Conservation (phyloP, 2,888 invertebrate species). For the Micoletzkya japonica region DNA sequence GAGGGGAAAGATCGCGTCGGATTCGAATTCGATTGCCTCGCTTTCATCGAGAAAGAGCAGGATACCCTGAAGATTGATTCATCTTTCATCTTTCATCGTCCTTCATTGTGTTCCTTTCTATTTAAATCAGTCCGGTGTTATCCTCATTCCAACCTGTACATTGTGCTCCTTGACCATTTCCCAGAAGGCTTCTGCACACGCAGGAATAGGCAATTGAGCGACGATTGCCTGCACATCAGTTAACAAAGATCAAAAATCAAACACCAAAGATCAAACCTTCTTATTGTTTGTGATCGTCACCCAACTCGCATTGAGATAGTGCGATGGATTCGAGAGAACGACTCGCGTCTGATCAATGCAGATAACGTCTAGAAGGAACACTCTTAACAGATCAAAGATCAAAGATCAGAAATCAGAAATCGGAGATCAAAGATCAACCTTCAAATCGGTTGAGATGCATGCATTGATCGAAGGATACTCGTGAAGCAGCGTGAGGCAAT, state of each 20-base stretch:
- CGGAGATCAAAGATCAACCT: neutral
- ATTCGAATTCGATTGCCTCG: slow-evolving; percentile 36
- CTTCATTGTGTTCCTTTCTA: too few relatives aligned
- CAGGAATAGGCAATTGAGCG: slow-evolving; percentile 41
- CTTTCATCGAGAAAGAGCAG: slow-evolving; percentile 36
- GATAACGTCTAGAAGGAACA: slow-evolving; percentile 37
- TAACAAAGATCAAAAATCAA: neutral
- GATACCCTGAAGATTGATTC: slow-evolving; percentile 35
- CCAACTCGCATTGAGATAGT: slow-evolving; percentile 41
- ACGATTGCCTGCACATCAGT: slow-evolving; percentile 32
- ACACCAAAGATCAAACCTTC: neutral
- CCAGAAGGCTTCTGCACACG: slow-evolving; percentile 43
- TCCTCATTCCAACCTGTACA: slow-evolving; percentile 10
- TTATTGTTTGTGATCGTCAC: slow-evolving; percentile 32
- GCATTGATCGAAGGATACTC: slow-evolving; percentile 15
- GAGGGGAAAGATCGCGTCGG: slow-evolving; percentile 33
- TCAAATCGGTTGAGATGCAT: slow-evolving; percentile 23
- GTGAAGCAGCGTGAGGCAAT: slow-evolving; percentile 2
- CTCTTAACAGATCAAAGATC: too few relatives aligned
- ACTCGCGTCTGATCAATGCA: slow-evolving; percentile 49
- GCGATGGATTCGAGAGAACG: slow-evolving; percentile 18
- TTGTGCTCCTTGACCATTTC: slow-evolving; percentile 35
- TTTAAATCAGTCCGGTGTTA: too few relatives aligned
- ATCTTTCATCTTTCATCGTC: slow-evolving; percentile 34
- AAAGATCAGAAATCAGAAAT: neutral